A percentile compares a stretch with the other conserved stretches of the same genome.
Evolutionary conservation across 2,113 vertebrate genomes (phyloP).

Genomic region (Myxocyprinus asiaticus): DNA sequence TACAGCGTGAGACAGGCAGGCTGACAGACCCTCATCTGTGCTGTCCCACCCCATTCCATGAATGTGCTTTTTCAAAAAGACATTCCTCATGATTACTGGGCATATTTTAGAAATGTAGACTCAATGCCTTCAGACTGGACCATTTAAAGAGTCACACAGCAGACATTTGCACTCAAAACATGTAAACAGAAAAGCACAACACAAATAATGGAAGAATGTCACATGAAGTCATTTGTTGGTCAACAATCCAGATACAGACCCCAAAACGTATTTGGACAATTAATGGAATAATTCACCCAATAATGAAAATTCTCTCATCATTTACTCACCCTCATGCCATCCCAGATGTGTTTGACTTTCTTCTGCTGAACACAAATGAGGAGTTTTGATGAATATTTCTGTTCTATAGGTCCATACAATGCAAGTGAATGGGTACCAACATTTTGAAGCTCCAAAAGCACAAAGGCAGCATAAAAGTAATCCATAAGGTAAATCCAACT

Average conservation of each 20-base stretch:
- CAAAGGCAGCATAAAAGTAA: too few species aligned
- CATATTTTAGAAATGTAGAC: constrained; percentile 6
- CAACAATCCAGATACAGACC: not conserved
- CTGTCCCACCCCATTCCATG: not conserved
- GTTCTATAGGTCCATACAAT: too few species aligned
- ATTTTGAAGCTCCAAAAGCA: too few species aligned
- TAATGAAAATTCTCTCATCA: too few species aligned
- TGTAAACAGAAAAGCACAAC: not conserved
- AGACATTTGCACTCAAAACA: not conserved
- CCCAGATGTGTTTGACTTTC: too few species aligned
- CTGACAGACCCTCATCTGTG: constrained; percentile 10
- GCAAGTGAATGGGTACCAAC: too few species aligned
- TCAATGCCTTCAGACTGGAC: not conserved
- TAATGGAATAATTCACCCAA: too few species aligned
- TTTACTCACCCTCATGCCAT: too few species aligned
- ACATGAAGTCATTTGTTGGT: not conserved
- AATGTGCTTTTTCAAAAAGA: constrained; percentile 6
- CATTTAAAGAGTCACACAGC: not conserved
- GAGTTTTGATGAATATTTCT: too few species aligned
- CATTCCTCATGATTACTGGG: not conserved
- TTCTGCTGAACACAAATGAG: too few species aligned
- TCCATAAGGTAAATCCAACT: too few species aligned
- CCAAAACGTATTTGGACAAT: too few species aligned
- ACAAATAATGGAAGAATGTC: not conserved
- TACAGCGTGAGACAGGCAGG: constrained; percentile 1